A percentile compares a stretch with the other conserved stretches of the same genome.
Conservation (phyloP, 2,888 invertebrate species). For the Caprella mutica region DNA sequence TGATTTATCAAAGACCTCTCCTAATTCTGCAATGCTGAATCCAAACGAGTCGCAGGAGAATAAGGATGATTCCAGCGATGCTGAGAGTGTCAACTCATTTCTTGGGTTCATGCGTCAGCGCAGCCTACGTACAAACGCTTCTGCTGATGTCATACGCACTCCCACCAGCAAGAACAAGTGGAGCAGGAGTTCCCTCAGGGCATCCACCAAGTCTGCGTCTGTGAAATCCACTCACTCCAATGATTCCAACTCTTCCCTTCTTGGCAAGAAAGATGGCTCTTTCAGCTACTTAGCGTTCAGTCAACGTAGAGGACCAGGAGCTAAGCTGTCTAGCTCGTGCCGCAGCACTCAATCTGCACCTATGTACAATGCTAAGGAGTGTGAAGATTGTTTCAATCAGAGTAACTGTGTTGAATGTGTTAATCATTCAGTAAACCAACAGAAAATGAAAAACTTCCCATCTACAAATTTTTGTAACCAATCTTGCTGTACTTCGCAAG, state of each 20-base stretch:
- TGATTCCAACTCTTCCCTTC: background rate
- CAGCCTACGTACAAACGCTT: background rate
- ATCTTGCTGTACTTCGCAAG: no score
- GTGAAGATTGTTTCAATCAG: no score
- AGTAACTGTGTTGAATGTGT: no score
- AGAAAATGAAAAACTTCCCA: no score
- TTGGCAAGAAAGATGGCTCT: background rate
- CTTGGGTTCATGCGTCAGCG: background rate
- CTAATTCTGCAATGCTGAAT: background rate
- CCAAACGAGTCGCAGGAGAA: background rate
- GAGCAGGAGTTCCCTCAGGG: background rate
- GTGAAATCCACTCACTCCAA: no score
- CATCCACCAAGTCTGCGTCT: conserved; percentile 2
- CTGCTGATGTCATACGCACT: conserved; percentile 2
- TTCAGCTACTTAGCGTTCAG: conserved; percentile 8
- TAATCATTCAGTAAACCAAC: no score
- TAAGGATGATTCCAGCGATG: background rate
- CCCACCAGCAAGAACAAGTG: background rate
- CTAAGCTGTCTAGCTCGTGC: background rate
- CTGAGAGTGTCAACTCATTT: background rate
- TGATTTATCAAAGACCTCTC: background rate
- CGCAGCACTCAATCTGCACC: conserved; percentile 8
- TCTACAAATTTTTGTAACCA: no score
- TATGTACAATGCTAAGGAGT: no score
- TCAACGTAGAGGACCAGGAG: background rate